These are phyloP conservation scores for Caenorhabditis sinica DNA, from an alignment of 2,888 invertebrate species.

Conservation along the genomic window DNA sequence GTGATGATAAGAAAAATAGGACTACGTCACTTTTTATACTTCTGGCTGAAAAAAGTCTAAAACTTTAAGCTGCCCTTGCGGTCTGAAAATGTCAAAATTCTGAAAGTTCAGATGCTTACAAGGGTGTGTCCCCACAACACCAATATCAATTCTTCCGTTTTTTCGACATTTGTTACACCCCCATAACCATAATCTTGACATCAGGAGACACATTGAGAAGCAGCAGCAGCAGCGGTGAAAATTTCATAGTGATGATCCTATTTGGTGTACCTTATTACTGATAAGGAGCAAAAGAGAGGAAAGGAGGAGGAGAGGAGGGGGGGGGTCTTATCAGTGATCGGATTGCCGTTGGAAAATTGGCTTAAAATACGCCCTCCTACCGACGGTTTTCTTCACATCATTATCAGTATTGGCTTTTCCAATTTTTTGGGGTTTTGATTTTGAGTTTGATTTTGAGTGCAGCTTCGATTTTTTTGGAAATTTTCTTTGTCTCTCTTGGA, in stretches of 20 bases:
- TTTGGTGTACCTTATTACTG: conserved; percentile 24
- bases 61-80: too few relatives aligned
- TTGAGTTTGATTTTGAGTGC: too few relatives aligned
- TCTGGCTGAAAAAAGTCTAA: neutral
- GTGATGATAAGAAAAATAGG: neutral
- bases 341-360: conserved; percentile 15
- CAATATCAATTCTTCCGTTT: conserved; percentile 2
- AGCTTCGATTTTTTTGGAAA: too few relatives aligned
- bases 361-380: conserved; percentile 49
- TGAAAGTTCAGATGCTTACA: neutral
- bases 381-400: conserved; percentile 21
- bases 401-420: conserved; percentile 1
- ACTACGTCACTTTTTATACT: neutral
- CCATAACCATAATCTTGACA: neutral
- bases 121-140: neutral
- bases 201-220: neutral
- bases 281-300: neutral
- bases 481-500: too few relatives aligned
- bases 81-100: conserved; percentile 1
- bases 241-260: conserved; percentile 24
- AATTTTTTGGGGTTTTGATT: neutral
- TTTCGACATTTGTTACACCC: neutral
- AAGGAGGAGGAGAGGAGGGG: neutral
- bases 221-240: neutral
- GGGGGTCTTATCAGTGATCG: conserved; percentile 34